Percentiles rank a stretch among this genome's conserved stretches.
These are phyloP conservation scores for Bujurquina vittata DNA, from an alignment of 2,113 vertebrate genomes.

Conservation along the genomic window DNA sequence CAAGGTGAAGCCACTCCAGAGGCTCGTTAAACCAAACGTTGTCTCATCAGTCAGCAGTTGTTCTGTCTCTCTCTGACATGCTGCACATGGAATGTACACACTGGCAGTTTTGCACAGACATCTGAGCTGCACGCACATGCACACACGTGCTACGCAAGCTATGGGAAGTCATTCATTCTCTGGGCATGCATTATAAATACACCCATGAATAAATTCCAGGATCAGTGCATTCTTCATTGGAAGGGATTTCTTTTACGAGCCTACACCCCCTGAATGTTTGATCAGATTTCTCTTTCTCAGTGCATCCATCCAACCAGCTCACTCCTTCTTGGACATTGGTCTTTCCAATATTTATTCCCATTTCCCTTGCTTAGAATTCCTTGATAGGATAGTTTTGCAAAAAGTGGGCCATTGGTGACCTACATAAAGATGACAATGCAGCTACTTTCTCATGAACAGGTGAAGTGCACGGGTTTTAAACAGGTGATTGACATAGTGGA, in stretches of 20 bases:
- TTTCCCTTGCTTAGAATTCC: neutral
- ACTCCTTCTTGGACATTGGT: constrained; percentile 26
- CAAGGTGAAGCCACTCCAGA: constrained; percentile 72
- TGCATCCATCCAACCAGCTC: constrained; percentile 3
- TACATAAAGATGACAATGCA: neutral
- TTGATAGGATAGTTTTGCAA: neutral
- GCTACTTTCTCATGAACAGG: neutral
- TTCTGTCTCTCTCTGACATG: constrained; percentile 34
- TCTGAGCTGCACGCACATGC: neutral
- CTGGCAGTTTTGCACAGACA: constrained; percentile 7
- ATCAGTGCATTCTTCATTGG: constrained; percentile 69
- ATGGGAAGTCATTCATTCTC: constrained; percentile 63
- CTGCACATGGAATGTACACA: constrained; percentile 13
- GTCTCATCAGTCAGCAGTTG: constrained; percentile 69
- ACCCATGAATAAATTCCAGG: constrained; percentile 74
- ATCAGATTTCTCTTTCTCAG: constrained; percentile 44
- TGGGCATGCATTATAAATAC: constrained; percentile 76
- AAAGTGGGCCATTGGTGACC: neutral
- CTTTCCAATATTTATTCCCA: constrained; percentile 28
- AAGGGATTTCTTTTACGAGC: constrained; percentile 56
- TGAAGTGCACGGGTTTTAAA: neutral
- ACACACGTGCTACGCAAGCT: constrained; percentile 28
- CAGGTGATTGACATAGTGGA: neutral
- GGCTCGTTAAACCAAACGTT: constrained; percentile 71
- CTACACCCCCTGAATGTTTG: constrained; percentile 53